Base-by-base conservation (phyloP, 1,140 invertebrate genomes). In the Berghia stephanieae region DNA sequence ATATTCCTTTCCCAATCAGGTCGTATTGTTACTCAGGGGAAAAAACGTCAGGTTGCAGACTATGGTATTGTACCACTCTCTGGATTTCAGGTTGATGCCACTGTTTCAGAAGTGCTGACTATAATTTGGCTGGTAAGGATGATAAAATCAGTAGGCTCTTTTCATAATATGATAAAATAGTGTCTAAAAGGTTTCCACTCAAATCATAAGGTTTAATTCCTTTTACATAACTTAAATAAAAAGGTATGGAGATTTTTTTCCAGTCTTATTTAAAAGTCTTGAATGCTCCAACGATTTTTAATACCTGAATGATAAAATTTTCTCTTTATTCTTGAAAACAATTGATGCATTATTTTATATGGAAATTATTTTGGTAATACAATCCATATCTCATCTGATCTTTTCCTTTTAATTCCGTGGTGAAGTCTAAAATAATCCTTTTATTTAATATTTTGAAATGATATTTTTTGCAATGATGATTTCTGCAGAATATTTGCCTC, bases 401-500 rank as follows among this genome's bases (percentile, higher is more conserved):
- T n/a, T n/a, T n/a, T n/a, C n/a, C n/a, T n/a, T n/a, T n/a, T n/a
- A n/a, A n/a, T n/a, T n/a, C n/a, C n/a, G n/a, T 57, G 27, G 38
- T 52, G 44, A 52, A 13, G 13, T 40, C 79, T 69, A 13, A 13
- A 38, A 34, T 42, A 5, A 13, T 36, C 44, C 4, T 71, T 71
- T 46, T 3, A 40, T 18, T 24, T 46, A 31, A 34, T 79, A 21
- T 78, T 67, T 75, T 38, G 18, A 49, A 60, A 13, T 36, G 27
- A 16, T 68, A 34, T 68, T 38, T 10, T 68, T 68, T 68, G 10
- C 36, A 13, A 13, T 68, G 13, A 16, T 8, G 13, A 34, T 68
- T 72, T 5, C 42, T 40, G 52, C 82, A 87, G 86, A 84, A 85
- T 87, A 86, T 91, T 90, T 94, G 93, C 87, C 88, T 92, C 77